Conservation (phyloP, 2,888 invertebrate genomes). For the Epiblema foenella region DNA sequence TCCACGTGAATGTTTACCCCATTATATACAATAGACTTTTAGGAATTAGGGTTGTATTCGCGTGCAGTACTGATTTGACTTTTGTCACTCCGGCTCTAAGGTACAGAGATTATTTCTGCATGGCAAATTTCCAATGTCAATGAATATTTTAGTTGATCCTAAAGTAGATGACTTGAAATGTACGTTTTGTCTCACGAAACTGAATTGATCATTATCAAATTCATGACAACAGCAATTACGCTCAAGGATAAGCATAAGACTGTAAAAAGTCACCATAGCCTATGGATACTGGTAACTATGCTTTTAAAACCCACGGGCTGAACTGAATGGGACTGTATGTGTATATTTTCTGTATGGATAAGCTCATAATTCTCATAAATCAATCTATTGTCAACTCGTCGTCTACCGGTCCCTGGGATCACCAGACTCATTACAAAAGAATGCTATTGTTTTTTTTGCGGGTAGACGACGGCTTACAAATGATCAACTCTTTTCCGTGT, state of each 20-base stretch:
- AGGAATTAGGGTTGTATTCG: background rate
- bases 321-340: no score
- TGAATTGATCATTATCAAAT: background rate
- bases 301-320: no score
- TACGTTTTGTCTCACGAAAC: background rate
- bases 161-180: conserved; percentile 2
- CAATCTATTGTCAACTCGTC: no score
- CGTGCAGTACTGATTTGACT: background rate
- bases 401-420: no score
- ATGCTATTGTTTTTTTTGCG: no score
- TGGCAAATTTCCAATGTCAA: conserved; percentile 35
- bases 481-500: no score
- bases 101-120: conserved; percentile 14
- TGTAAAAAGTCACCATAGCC: background rate
- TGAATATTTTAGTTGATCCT: conserved; percentile 11
- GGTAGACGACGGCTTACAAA: no score
- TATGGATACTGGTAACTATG: background rate
- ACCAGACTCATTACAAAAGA: no score
- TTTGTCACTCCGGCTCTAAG: background rate
- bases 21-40: background rate
- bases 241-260: no score
- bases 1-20: conserved; percentile 1
- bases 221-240: no score
- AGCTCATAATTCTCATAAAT: no score
- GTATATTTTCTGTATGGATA: no score